phyloP scores from a whole-genome alignment of 2,888 invertebrate genomes.

The Xylota sylvarum region DNA sequence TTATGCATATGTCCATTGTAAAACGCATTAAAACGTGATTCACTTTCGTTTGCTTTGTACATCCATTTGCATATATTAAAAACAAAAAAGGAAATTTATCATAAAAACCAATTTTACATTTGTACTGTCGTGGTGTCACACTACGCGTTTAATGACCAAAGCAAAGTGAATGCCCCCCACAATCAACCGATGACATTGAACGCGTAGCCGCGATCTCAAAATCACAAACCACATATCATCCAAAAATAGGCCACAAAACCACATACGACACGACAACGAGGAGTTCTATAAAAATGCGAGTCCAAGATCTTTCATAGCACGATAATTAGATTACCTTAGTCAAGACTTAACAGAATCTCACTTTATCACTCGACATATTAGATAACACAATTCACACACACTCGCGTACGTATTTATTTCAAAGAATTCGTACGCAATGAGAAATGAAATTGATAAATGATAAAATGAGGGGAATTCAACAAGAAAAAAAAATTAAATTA shows the following conservation, averaged over 20 bases:
- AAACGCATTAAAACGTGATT: background rate
- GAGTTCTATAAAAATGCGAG: background rate
- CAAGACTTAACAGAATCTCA: slow-evolving; percentile 4
- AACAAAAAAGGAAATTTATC: background rate
- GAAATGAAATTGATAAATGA: background rate
- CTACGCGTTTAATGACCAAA: slow-evolving; percentile 12
- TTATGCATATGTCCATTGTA: background rate
- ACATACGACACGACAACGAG: background rate
- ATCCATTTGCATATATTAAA: background rate
- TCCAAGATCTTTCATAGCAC: background rate
- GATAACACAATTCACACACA: slow-evolving; percentile 19
- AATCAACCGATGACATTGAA: slow-evolving; percentile 35
- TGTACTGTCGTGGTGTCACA: slow-evolving; percentile 9
- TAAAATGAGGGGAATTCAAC: background rate
- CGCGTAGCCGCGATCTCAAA: slow-evolving; percentile 21
- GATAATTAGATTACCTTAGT: background rate
- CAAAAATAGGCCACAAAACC: slow-evolving; percentile 34
- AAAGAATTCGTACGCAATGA: background rate
- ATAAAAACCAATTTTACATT: background rate
- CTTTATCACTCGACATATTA: background rate
- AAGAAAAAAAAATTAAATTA: slow-evolving; percentile 21
- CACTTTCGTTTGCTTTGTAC: slow-evolving; percentile 2
- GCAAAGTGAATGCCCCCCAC: slow-evolving; percentile 46
- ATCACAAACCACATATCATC: slow-evolving; percentile 34
- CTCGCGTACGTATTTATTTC: background rate